Evolutionary conservation across 1,140 invertebrate species (phyloP).

Genomic region (Hyles vespertilio): DNA sequence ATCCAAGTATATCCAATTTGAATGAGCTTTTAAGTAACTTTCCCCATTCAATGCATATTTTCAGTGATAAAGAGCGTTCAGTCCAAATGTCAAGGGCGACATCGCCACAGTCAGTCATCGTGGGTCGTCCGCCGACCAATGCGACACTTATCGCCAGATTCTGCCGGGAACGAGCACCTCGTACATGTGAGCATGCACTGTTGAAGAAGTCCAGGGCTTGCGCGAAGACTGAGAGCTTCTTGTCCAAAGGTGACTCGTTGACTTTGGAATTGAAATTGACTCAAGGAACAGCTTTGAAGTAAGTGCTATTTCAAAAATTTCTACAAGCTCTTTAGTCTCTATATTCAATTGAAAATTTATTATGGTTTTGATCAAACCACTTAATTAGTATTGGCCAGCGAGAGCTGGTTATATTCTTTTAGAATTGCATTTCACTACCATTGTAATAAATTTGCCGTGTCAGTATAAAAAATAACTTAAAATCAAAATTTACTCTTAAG

Average conservation of each 20-base stretch:
- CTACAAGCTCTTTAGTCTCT: too few species aligned
- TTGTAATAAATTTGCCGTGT: too few species aligned
- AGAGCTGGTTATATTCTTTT: too few species aligned
- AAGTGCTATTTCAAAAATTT: conserved; percentile 36
- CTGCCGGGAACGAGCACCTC: conserved; percentile 85
- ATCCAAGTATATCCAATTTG: too few species aligned
- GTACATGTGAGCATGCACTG: conserved; percentile 86
- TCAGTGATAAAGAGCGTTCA: conserved; percentile 67
- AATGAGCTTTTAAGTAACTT: too few species aligned
- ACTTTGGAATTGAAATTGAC: conserved; percentile 87
- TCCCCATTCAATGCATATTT: conserved; percentile 8
- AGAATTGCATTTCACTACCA: too few species aligned
- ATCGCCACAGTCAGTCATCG: conserved; percentile 66
- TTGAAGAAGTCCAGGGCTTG: conserved; percentile 81
- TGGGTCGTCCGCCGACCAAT: conserved; percentile 77
- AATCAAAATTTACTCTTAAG: too few species aligned
- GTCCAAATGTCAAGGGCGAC: conserved; percentile 69
- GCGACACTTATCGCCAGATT: conserved; percentile 85
- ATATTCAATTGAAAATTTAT: too few species aligned
- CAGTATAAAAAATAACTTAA: too few species aligned
- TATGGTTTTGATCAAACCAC: too few species aligned
- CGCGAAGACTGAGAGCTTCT: conserved; percentile 87
- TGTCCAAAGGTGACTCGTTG: conserved; percentile 86
- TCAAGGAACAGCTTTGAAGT: conserved; percentile 90
- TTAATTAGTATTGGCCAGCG: too few species aligned